Percentiles rank a stretch among this genome's conserved stretches.
phyloP scores from a whole-genome alignment of 2,113 vertebrate genomes.

The Amphiprion percula region DNA sequence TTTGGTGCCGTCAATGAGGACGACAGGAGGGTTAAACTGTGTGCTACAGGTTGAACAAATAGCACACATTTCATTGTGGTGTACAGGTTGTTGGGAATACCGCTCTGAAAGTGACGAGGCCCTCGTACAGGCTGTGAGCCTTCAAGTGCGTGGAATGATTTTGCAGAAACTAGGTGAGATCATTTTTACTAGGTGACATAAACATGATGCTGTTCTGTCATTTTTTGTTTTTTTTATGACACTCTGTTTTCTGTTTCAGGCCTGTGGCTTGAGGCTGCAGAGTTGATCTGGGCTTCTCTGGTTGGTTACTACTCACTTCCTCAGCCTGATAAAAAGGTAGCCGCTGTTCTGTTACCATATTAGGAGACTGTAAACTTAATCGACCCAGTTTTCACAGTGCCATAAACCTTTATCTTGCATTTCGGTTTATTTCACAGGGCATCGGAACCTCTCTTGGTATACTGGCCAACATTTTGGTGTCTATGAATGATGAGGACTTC shows the following conservation, averaged over 20 bases:
- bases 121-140: constrained; percentile 94
- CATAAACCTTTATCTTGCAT: constrained; percentile 3
- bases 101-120: constrained; percentile 85
- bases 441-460: constrained; percentile 93
- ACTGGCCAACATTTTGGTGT: constrained; percentile 91
- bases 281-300: constrained; percentile 91
- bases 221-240: not conserved
- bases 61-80: not conserved
- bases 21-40: not conserved
- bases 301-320: constrained; percentile 91
- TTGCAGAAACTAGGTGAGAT: constrained; percentile 93
- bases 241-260: constrained; percentile 80
- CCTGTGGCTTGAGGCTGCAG: constrained; percentile 94
- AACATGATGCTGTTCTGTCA: not conserved
- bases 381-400: not conserved
- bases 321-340: constrained; percentile 95
- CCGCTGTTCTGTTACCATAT: not conserved
- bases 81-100: constrained; percentile 91
- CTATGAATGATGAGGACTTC: constrained; percentile 94
- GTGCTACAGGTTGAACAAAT: not conserved
- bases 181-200: fast-evolving
- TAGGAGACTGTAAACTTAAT: not conserved
- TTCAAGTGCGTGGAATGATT: constrained; percentile 94
- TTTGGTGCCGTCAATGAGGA: too few relatives aligned
- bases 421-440: constrained; percentile 72